Base-by-base conservation (phyloP, 2,113 vertebrate species). In the Meriones unguiculatus region DNA sequence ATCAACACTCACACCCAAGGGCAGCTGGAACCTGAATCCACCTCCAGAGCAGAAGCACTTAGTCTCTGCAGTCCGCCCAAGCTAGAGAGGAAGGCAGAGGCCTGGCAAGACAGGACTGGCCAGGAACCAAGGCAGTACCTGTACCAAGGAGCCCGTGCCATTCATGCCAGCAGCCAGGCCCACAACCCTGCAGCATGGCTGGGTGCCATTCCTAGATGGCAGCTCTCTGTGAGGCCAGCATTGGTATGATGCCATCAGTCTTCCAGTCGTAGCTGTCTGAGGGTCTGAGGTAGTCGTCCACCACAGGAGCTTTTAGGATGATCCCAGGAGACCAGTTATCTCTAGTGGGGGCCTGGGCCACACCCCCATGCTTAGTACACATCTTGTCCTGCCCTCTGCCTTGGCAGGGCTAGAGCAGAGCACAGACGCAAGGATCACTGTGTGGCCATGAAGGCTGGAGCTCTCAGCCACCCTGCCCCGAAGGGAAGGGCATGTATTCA, bases 171-270 rank as follows among this genome's bases (percentile, higher is more conserved):
- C 6, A 3, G 46, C 52, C 17, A 5, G 67, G 50, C 7, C 52
- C 14, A 54, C 52, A 30, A 75, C 46, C 62, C 54, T 86, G 52
- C n/a, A 5, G 20, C 17, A 62, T 6, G 28, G 22, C 90, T 62
- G 64, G 80, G 46, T 14, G 13, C 7, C 0, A 0, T 15, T 0
- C 18, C 20, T 35, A 15, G 32, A 69, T 4, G 8, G 52, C 38
- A 81, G 57, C 41, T 35, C 46, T 57, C 46, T 5, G 25, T 50
- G 18, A 57, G 8, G 24, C 62, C n/a, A 8, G 1, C 65, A 1
- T 20, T 20, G 41, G 8, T 78, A 2, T 11, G 22, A 3, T 14
- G 30, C 80, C 46, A 62, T 24, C 12, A 10, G 46, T 52, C 84
- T 82, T 30, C 72, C 82, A 30, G 35, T 35, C 54, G 38, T 12